These are phyloP conservation scores for Styela clava DNA, from an alignment of 23 tunicate species.

Conservation along the genomic window DNA sequence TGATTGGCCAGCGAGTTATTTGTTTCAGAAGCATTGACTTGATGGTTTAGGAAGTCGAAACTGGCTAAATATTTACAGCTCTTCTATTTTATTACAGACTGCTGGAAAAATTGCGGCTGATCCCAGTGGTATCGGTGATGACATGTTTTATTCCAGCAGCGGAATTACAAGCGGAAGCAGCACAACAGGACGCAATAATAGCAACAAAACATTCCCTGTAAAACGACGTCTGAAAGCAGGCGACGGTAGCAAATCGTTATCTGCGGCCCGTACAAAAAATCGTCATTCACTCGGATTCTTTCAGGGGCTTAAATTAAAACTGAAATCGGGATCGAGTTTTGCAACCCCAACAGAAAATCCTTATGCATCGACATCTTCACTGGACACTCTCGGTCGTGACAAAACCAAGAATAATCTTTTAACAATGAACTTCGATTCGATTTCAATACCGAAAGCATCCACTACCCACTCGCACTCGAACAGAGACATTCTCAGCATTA, in stretches of 20 bases:
- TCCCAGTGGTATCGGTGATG: not conserved
- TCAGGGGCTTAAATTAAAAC: conserved; percentile 45
- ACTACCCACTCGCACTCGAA: not conserved
- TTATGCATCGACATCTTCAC: conserved; percentile 19
- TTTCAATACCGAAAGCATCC: conserved; percentile 18
- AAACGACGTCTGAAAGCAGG: conserved; percentile 13
- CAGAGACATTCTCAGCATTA: not conserved
- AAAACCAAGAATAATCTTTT: not conserved
- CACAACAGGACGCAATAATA: conserved; percentile 24
- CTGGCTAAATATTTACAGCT: too few relatives aligned
- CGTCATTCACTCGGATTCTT: conserved; percentile 77
- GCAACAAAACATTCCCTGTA: conserved; percentile 16
- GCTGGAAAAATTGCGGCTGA: conserved; percentile 13
- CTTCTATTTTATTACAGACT: conserved; percentile 1
- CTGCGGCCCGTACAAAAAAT: conserved; percentile 30
- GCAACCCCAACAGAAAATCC: conserved; percentile 30
- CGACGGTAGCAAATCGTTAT: conserved; percentile 22
- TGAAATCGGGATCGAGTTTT: conserved; percentile 27
- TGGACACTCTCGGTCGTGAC: not conserved
- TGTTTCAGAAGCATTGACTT: too few relatives aligned
- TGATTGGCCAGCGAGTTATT: too few relatives aligned
- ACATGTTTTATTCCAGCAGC: not conserved
- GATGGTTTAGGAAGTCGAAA: too few relatives aligned
- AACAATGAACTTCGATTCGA: not conserved
- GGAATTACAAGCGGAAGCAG: conserved; percentile 14